Evolutionary conservation across 2,888 invertebrate species (phyloP).

Genomic region (Hylaea fasciaria): DNA sequence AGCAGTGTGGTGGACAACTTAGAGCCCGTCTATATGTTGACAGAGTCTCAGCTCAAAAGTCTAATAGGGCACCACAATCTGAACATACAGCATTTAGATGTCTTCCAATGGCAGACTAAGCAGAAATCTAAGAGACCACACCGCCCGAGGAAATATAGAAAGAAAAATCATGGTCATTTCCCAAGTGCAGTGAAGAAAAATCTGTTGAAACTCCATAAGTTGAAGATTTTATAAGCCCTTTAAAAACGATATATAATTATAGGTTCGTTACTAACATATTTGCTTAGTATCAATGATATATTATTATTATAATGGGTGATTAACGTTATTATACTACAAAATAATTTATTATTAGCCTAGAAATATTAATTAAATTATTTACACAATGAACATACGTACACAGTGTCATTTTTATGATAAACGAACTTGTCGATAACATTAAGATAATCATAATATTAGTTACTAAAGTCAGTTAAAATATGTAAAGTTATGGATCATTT

Average conservation of each 20-base stretch:
- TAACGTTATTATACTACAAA: too few species aligned
- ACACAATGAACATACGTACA: too few species aligned
- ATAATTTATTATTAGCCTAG: too few species aligned
- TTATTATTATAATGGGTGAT: too few species aligned
- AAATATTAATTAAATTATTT: too few species aligned
- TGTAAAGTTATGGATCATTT: not conserved
- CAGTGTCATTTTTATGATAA: too few species aligned
- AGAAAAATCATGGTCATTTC: slow-evolving; percentile 49
- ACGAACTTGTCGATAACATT: too few species aligned
- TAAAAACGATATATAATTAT: not conserved
- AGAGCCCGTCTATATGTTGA: slow-evolving; percentile 75
- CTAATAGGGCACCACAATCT: slow-evolving; percentile 69
- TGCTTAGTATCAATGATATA: too few species aligned
- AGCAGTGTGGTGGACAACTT: slow-evolving; percentile 42
- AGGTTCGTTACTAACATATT: too few species aligned
- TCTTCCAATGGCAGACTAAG: slow-evolving; percentile 54
- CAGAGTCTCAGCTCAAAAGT: slow-evolving; percentile 69
- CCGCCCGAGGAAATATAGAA: slow-evolving; percentile 58
- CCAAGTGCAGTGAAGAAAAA: slow-evolving; percentile 59
- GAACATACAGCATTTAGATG: slow-evolving; percentile 73
- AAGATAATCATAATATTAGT: too few species aligned
- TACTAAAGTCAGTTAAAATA: slow-evolving; percentile 1
- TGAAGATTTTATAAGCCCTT: slow-evolving; percentile 39
- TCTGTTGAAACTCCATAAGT: slow-evolving; percentile 61
- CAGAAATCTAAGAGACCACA: slow-evolving; percentile 40